These are phyloP conservation scores for Torymus auratus DNA, from an alignment of 2,888 invertebrate genomes.

Conservation along the genomic window DNA sequence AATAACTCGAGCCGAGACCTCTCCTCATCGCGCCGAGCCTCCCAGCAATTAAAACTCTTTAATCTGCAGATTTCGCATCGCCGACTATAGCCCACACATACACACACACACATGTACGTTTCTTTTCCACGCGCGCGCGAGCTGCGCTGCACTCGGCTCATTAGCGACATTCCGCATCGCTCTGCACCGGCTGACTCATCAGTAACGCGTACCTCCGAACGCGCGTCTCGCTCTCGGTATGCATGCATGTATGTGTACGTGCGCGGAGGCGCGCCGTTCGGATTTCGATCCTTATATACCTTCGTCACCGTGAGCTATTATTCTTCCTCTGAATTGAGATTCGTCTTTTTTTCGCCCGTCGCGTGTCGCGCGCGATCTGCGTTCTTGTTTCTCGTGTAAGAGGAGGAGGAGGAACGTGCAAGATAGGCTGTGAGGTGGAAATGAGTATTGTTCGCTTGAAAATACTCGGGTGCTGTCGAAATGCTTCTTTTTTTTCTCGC, in stretches of 20 bases:
- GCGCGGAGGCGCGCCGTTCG: constrained; percentile 26
- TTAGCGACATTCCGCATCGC: constrained; percentile 74
- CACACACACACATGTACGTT: no score
- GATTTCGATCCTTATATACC: constrained; percentile 47
- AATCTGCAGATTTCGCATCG: no score
- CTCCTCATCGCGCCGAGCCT: no score
- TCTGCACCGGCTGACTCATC: constrained; percentile 72
- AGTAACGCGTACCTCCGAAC: constrained; percentile 63
- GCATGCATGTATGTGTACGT: neutral
- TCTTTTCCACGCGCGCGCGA: neutral
- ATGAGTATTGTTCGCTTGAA: no score
- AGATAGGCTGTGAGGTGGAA: no score
- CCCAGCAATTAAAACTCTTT: no score
- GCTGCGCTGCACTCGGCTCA: constrained; percentile 63
- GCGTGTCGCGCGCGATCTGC: neutral
- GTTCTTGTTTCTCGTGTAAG: no score
- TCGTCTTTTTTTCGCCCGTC: neutral
- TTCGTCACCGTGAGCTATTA: constrained; percentile 32
- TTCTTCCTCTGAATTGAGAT: constrained; percentile 18
- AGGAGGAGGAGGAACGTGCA: no score
- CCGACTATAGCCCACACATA: no score
- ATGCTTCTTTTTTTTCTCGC: neutral
- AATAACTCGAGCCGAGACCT: no score
- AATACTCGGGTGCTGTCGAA: no score
- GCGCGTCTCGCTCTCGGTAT: neutral